These are phyloP conservation scores for Melanerpes aurifrons DNA, from an alignment of 2,113 vertebrate species.

Conservation along the genomic window DNA sequence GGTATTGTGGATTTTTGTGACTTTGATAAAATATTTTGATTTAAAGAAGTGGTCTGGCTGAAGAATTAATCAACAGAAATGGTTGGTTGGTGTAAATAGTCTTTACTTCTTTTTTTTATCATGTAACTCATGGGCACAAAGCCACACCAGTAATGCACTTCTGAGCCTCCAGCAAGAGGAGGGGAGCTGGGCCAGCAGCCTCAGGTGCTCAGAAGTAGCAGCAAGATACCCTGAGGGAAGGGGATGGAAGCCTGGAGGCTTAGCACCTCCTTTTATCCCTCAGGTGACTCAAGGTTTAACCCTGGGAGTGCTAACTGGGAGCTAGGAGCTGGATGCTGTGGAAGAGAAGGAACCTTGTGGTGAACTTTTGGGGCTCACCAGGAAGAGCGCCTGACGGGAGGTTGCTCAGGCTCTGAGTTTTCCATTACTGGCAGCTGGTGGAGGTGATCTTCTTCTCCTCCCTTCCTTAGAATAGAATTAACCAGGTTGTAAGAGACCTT, in stretches of 20 bases:
- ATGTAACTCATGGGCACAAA: neutral
- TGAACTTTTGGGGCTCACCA: neutral
- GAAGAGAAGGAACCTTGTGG: neutral
- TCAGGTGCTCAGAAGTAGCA: neutral
- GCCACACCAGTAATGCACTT: neutral
- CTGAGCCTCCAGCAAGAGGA: neutral
- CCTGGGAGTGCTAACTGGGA: neutral
- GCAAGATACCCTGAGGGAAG: neutral
- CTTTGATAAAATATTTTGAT: neutral
- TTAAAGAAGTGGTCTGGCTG: neutral
- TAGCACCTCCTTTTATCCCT: neutral
- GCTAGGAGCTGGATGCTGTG: neutral
- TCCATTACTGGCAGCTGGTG: rapidly evolving
- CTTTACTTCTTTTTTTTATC: neutral
- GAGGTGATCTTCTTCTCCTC: neutral
- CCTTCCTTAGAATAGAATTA: neutral
- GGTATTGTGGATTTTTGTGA: neutral
- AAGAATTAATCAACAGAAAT: neutral
- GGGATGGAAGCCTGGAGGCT: neutral
- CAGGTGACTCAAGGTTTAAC: neutral
- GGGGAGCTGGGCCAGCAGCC: neutral
- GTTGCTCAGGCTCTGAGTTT: neutral
- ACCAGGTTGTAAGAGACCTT: no score
- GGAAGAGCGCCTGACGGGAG: neutral
- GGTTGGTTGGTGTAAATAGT: neutral